These are phyloP conservation scores for Chrysolina oricalcia DNA, from an alignment of 2,888 invertebrate species.

Conservation along the genomic window DNA sequence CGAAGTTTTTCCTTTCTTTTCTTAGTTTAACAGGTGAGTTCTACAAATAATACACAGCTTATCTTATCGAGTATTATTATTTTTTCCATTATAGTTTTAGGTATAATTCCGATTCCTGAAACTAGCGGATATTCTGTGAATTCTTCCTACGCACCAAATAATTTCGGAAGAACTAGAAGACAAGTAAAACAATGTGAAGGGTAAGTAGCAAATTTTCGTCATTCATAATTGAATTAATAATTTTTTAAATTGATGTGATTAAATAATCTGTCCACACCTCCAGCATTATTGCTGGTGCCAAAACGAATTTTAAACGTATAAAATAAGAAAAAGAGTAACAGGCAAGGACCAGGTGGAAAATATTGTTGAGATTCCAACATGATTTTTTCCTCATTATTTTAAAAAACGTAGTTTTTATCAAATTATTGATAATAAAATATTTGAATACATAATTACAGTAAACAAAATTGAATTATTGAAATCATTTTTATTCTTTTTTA, in stretches of 20 bases:
- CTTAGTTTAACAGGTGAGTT: slow-evolving; percentile 40
- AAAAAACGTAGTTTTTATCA: too few relatives aligned
- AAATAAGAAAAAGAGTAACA: too few relatives aligned
- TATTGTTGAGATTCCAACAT: too few relatives aligned
- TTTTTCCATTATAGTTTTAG: slow-evolving; percentile 39
- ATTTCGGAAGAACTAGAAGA: slow-evolving; percentile 27
- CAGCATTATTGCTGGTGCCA: too few relatives aligned
- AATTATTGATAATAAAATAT: too few relatives aligned
- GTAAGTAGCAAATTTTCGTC: slow-evolving; percentile 35
- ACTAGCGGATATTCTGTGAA: slow-evolving; percentile 19
- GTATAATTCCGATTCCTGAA: slow-evolving; percentile 24
- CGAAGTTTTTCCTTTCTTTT: slow-evolving; percentile 34
- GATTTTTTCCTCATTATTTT: too few relatives aligned
- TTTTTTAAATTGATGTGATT: not conserved
- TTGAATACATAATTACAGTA: too few relatives aligned
- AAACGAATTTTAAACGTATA: too few relatives aligned
- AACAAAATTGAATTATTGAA: too few relatives aligned
- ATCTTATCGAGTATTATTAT: not conserved
- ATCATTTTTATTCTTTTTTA: too few relatives aligned
- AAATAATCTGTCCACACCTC: not conserved
- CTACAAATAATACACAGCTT: slow-evolving; percentile 15
- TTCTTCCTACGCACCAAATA: not conserved
- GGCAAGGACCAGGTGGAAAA: too few relatives aligned
- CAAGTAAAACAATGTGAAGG: slow-evolving; percentile 41
- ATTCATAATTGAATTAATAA: not conserved